Percentiles rank a stretch among this genome's conserved stretches.
Conservation (phyloP, 2,888 invertebrate genomes). For the Pandemis heparana region DNA sequence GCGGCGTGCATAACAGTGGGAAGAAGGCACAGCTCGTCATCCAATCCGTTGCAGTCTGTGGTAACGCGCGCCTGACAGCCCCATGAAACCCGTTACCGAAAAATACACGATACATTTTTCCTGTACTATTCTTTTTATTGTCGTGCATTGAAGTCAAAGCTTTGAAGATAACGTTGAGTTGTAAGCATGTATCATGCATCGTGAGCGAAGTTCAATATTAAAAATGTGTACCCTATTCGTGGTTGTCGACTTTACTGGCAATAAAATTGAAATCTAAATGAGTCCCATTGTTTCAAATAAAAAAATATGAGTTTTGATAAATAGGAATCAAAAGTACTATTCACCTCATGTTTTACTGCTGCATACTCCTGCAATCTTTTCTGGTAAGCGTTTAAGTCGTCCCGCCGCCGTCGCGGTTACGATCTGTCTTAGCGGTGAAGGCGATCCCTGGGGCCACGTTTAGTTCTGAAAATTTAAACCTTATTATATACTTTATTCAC, state of each 20-base stretch:
- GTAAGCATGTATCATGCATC: neutral
- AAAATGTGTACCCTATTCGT: too few relatives aligned
- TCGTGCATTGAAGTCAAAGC: conserved; percentile 53
- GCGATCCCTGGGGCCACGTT: neutral
- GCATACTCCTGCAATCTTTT: neutral
- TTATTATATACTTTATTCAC: neutral
- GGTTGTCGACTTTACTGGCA: too few relatives aligned
- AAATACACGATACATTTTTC: conserved; percentile 71
- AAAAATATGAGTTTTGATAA: too few relatives aligned
- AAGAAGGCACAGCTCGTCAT: conserved; percentile 45
- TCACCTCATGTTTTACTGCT: conserved; percentile 50
- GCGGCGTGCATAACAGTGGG: conserved; percentile 15
- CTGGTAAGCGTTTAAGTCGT: conserved; percentile 6
- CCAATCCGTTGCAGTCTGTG: conserved; percentile 71
- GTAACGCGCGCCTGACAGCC: conserved; percentile 72
- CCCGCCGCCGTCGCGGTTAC: neutral
- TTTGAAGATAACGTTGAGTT: conserved; percentile 47
- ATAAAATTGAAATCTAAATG: conserved; percentile 44
- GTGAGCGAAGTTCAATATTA: too few relatives aligned
- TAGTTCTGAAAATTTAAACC: neutral
- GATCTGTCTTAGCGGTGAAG: neutral
- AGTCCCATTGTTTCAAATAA: conserved; percentile 31
- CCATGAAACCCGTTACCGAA: conserved; percentile 69
- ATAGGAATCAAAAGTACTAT: neutral
- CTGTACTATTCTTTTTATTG: conserved; percentile 67